A percentile compares a stretch with the other conserved stretches of the same genome.
phyloP scores from a whole-genome alignment of 2,113 vertebrate genomes.

The Peromyscus polionotus region DNA sequence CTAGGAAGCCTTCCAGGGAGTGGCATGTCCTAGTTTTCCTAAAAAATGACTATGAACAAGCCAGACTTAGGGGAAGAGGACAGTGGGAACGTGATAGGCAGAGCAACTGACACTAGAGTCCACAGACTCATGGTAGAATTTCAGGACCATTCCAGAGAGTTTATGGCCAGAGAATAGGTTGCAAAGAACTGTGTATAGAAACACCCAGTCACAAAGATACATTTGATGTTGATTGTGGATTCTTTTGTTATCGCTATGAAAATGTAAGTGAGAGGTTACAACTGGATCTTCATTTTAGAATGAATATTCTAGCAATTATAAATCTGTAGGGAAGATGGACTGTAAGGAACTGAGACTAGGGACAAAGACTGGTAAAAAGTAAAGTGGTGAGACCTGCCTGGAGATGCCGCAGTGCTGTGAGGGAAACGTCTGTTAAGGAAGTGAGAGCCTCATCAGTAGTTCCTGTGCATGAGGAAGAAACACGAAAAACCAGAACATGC shows the following conservation, averaged over 20 bases:
- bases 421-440: not conserved
- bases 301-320: conserved; percentile 9
- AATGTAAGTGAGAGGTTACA: conserved; percentile 41
- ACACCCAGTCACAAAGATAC: not conserved
- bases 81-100: not conserved
- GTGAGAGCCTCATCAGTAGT: not conserved
- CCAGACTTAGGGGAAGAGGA: not conserved
- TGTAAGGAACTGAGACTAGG: conserved; percentile 14
- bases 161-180: conserved; percentile 15
- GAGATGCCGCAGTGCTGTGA: not conserved
- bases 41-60: conserved; percentile 50
- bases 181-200: not conserved
- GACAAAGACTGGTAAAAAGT: not conserved
- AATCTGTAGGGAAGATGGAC: not conserved
- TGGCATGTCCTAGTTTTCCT: not conserved
- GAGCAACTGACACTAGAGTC: not conserved
- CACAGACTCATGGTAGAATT: not conserved
- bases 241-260: not conserved
- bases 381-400: not conserved
- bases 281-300: conserved; percentile 41
- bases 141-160: not conserved
- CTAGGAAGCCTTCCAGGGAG: not conserved
- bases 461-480: not conserved
- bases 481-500: not conserved
- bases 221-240: not conserved